A percentile compares a stretch with the other conserved stretches of the same genome.
phyloP scores from a whole-genome alignment of 1,140 invertebrate genomes.

The Bombus confusus region DNA sequence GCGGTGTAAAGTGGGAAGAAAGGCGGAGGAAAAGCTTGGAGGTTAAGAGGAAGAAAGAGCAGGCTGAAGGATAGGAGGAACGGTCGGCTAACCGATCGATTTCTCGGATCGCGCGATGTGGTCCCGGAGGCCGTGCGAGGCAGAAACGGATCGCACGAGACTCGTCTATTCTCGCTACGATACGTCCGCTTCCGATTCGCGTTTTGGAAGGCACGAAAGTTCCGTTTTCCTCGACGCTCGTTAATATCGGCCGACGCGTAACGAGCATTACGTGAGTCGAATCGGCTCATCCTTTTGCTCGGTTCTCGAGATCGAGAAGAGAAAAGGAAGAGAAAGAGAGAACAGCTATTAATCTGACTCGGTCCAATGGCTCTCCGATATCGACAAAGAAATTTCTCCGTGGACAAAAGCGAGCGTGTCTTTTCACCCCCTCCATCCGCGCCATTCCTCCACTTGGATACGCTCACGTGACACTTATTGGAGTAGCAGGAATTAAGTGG shows the following conservation, averaged over 20 bases:
- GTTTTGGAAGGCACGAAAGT: constrained; percentile 67
- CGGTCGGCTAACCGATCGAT: constrained; percentile 38
- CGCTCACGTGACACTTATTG: constrained; percentile 55
- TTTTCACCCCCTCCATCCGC: constrained; percentile 18
- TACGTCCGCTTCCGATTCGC: constrained; percentile 69
- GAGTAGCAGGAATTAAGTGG: constrained; percentile 63
- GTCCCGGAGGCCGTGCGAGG: not conserved
- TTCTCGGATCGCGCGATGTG: constrained; percentile 50
- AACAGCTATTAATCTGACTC: constrained; percentile 67
- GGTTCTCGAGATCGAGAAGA: constrained; percentile 23
- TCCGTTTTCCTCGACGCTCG: constrained; percentile 64
- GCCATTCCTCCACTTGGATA: constrained; percentile 30
- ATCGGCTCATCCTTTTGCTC: constrained; percentile 59
- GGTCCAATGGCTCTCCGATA: constrained; percentile 62
- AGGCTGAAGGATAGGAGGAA: not conserved
- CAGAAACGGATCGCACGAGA: constrained; percentile 22
- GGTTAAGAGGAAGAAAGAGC: not conserved
- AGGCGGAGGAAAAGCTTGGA: not conserved
- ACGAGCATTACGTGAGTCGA: constrained; percentile 71
- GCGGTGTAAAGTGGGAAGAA: not conserved
- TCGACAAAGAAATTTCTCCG: constrained; percentile 67
- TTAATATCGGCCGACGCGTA: constrained; percentile 71
- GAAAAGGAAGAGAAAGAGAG: constrained; percentile 35
- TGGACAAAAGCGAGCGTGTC: constrained; percentile 66
- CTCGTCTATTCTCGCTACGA: constrained; percentile 43